These are phyloP conservation scores for Ophiothrix spiculata DNA, from an alignment of 35 echinoderm and acorn worm genomes.

Conservation along the genomic window DNA sequence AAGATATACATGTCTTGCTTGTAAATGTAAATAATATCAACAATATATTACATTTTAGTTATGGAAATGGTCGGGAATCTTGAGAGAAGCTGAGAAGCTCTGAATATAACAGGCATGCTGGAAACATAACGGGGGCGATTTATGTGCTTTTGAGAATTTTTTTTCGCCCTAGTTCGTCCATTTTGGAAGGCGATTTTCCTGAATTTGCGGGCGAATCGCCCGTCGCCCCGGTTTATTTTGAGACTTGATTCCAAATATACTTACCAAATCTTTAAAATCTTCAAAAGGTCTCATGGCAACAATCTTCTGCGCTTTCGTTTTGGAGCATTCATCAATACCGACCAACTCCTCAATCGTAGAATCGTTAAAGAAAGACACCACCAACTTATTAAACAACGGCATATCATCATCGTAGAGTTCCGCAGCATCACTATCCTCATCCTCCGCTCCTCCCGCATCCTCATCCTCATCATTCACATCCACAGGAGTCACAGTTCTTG, in stretches of 20 bases:
- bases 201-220: too few relatives aligned
- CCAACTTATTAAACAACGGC: slow-evolving; percentile 37
- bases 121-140: too few relatives aligned
- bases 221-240: too few relatives aligned
- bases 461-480: slow-evolving; percentile 33
- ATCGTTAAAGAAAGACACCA: slow-evolving; percentile 70
- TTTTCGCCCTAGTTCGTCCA: neutral
- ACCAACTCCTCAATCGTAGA: slow-evolving; percentile 70
- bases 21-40: too few relatives aligned
- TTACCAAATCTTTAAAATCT: slow-evolving; percentile 76
- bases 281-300: slow-evolving; percentile 57
- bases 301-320: slow-evolving; percentile 59
- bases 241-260: neutral
- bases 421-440: neutral
- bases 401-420: slow-evolving; percentile 27
- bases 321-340: slow-evolving; percentile 58
- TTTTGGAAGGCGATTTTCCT: neutral
- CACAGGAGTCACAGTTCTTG: neutral
- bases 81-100: too few relatives aligned
- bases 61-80: too few relatives aligned
- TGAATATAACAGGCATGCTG: too few relatives aligned
- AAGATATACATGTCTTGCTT: too few relatives aligned
- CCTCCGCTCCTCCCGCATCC: slow-evolving; percentile 19
- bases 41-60: too few relatives aligned
- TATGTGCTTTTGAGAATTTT: too few relatives aligned